Evolutionary conservation across 1,140 invertebrate species (phyloP).

Genomic region (Drosophila oshimai): DNA sequence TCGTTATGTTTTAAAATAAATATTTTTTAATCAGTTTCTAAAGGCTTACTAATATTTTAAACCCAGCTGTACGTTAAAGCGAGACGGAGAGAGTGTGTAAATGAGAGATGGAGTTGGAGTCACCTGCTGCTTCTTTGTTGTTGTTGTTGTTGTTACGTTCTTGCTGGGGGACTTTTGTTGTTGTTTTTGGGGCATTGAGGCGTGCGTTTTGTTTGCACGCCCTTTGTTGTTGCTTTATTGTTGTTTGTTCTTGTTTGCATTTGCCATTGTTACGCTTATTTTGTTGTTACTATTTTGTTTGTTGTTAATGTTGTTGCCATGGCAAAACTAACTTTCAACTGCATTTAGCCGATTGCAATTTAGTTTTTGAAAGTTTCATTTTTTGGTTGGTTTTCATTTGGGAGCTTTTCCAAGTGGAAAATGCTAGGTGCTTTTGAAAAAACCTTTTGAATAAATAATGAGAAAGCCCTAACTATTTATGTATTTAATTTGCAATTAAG

Average conservation of each 20-base stretch:
- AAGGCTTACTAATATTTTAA: not conserved
- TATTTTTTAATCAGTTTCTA: too few species aligned
- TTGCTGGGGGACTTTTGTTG: constrained; percentile 21
- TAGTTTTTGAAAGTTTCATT: constrained; percentile 36
- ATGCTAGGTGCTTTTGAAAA: not conserved
- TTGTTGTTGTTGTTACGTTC: constrained; percentile 36
- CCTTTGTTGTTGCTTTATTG: constrained; percentile 41
- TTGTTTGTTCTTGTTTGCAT: constrained; percentile 29
- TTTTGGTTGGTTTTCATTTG: constrained; percentile 10
- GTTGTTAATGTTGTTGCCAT: constrained; percentile 54
- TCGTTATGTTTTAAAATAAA: too few species aligned
- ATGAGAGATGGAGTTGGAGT: not conserved
- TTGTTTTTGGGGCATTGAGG: constrained; percentile 60
- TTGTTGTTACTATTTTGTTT: constrained; percentile 15
- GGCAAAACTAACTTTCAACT: constrained; percentile 56
- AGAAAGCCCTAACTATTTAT: too few species aligned
- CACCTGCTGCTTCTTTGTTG: constrained; percentile 35
- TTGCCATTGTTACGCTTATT: constrained; percentile 23
- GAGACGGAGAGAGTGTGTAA: not conserved
- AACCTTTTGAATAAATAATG: too few species aligned
- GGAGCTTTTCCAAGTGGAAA: constrained; percentile 36
- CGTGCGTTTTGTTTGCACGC: constrained; percentile 75
- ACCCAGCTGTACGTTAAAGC: not conserved
- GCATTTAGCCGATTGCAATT: constrained; percentile 50
- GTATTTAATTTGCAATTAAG: too few species aligned